phyloP scores from a whole-genome alignment of 1,140 invertebrate genomes.

The Brachystomella parvula region DNA sequence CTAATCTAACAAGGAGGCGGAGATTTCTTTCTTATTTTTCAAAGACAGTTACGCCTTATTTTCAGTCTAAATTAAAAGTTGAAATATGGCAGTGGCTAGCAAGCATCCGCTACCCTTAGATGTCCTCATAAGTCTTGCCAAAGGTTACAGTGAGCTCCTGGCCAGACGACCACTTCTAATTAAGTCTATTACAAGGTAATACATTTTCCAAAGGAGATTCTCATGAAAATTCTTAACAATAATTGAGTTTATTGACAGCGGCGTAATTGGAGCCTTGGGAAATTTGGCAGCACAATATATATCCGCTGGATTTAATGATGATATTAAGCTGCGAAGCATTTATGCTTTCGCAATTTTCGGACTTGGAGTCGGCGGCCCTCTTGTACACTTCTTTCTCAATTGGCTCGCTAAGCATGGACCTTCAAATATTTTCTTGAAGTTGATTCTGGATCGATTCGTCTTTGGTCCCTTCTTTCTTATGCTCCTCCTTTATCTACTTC shows the following conservation, averaged over 20 bases:
- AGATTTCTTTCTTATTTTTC: too few species aligned
- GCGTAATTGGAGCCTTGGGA: constrained; percentile 7
- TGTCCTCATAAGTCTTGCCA: background rate
- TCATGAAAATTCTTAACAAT: background rate
- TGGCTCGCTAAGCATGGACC: constrained; percentile 14
- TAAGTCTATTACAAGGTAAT: constrained; percentile 4
- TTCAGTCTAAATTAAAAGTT: too few species aligned
- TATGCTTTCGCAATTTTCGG: constrained; percentile 14
- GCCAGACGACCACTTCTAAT: background rate
- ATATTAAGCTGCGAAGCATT: constrained; percentile 3
- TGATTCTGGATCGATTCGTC: constrained; percentile 18
- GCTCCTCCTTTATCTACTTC: constrained; percentile 9
- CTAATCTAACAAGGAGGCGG: too few species aligned
- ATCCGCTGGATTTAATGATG: background rate
- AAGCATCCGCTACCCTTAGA: background rate
- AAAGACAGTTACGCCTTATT: too few species aligned
- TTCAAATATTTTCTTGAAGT: background rate
- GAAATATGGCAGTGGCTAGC: constrained; percentile 1
- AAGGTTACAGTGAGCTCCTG: background rate
- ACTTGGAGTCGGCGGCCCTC: constrained; percentile 8
- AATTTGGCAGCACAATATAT: constrained; percentile 8
- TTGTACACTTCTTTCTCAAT: constrained; percentile 15
- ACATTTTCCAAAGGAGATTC: constrained; percentile 2
- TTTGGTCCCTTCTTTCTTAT: constrained; percentile 14
- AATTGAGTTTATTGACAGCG: constrained; percentile 1